A percentile compares a stretch with the other conserved stretches of the same genome.
These are phyloP conservation scores for Bellardia bayeri DNA, from an alignment of 2,888 invertebrate species.

Conservation along the genomic window DNA sequence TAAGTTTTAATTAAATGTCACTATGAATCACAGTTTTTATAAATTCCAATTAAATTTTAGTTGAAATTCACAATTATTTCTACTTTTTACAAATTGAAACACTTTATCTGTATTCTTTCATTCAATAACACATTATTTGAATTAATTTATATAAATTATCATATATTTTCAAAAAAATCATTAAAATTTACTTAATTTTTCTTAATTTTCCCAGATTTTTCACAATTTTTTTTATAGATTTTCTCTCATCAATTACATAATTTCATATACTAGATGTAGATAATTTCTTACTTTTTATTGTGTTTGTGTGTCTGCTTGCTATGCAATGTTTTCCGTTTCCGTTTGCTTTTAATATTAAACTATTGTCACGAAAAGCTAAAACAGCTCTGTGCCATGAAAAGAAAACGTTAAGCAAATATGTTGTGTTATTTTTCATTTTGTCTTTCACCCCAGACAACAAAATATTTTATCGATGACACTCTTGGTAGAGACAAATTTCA, in stretches of 20 bases:
- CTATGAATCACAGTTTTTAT: not conserved
- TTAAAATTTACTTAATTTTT: not conserved
- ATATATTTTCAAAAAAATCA: not conserved
- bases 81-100: not conserved
- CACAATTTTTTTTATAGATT: constrained; percentile 25
- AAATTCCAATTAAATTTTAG: no score
- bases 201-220: not conserved
- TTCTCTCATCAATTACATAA: constrained; percentile 59
- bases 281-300: constrained; percentile 77
- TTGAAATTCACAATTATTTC: not conserved
- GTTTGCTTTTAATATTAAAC: constrained; percentile 53
- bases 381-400: constrained; percentile 28
- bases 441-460: constrained; percentile 65
- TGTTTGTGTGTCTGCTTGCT: constrained; percentile 41
- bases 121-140: not conserved
- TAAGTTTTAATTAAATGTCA: not conserved
- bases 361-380: constrained; percentile 65
- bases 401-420: constrained; percentile 25
- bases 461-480: constrained; percentile 75
- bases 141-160: not conserved
- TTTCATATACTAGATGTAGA: constrained; percentile 11
- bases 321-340: constrained; percentile 63
- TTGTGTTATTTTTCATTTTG: constrained; percentile 47
- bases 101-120: not conserved
- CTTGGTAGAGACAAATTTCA: constrained; percentile 59